Percentiles rank a stretch among this genome's conserved stretches.
Conservation (phyloP, 92 coral and sea anemone species). For the Siderastrea radians region DNA sequence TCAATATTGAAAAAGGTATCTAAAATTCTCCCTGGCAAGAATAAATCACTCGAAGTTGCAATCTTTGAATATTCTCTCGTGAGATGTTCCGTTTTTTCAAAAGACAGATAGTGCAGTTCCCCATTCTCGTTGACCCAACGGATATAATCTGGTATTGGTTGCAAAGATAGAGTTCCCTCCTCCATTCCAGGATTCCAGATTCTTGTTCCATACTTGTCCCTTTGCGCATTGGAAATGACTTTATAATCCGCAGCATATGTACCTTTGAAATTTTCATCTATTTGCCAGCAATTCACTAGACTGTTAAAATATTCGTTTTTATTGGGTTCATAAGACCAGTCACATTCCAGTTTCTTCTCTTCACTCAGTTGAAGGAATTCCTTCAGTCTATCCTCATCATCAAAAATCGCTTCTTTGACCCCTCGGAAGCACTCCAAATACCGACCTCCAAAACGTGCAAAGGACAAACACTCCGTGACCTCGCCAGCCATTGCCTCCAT, state of each 20-base stretch:
- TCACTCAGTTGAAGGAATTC: slow-evolving; percentile 53
- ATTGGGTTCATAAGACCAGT: slow-evolving; percentile 58
- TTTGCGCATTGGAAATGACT: slow-evolving; percentile 19
- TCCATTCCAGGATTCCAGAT: neutral
- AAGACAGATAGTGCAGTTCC: slow-evolving; percentile 66
- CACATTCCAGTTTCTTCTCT: slow-evolving; percentile 60
- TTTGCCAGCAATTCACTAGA: slow-evolving; percentile 53
- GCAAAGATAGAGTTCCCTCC: neutral
- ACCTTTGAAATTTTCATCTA: slow-evolving; percentile 42
- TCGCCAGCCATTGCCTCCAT: slow-evolving; percentile 68
- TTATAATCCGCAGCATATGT: slow-evolving; percentile 50
- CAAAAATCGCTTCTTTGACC: slow-evolving; percentile 37
- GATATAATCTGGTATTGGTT: slow-evolving; percentile 49
- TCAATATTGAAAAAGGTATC: slow-evolving; percentile 45
- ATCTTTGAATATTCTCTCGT: neutral
- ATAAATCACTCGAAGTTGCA: slow-evolving; percentile 10
- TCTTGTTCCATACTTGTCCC: slow-evolving; percentile 49
- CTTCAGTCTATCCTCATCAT: slow-evolving; percentile 68
- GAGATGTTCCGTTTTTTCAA: slow-evolving; percentile 33
- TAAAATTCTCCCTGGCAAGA: slow-evolving; percentile 62
- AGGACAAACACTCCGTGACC: slow-evolving; percentile 45
- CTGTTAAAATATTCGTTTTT: slow-evolving; percentile 19
- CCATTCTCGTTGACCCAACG: slow-evolving; percentile 48
- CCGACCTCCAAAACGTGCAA: slow-evolving; percentile 55
- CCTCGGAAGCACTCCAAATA: slow-evolving; percentile 68